Conservation (phyloP, 2,888 invertebrate genomes). For the Tenthredo distinguenda region DNA sequence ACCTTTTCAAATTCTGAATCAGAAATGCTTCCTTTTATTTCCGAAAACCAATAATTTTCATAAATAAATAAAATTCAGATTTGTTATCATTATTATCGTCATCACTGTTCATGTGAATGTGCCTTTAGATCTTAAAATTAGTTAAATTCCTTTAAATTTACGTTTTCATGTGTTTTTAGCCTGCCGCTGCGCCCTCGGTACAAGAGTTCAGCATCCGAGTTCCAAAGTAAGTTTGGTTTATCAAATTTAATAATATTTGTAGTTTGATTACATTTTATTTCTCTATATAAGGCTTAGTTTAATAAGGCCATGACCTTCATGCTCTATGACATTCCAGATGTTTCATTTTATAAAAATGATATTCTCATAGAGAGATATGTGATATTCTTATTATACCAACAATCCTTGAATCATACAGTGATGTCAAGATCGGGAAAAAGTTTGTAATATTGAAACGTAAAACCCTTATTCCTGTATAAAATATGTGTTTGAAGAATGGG, state of each 20-base stretch:
- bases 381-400: too few species aligned
- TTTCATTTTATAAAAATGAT: neutral
- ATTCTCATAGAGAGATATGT: too few species aligned
- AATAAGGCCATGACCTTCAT: neutral
- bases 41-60: too few species aligned
- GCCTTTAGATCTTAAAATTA: slow-evolving; percentile 56
- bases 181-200: slow-evolving; percentile 77
- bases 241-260: neutral
- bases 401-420: too few species aligned
- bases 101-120: slow-evolving; percentile 16
- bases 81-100: neutral
- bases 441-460: too few species aligned
- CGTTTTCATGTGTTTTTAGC: slow-evolving; percentile 32
- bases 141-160: slow-evolving; percentile 7
- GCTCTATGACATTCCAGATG: neutral
- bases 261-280: neutral
- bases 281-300: neutral
- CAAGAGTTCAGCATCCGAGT: slow-evolving; percentile 92
- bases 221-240: slow-evolving; percentile 83
- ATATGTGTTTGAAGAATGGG: too few species aligned
- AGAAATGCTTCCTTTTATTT: too few species aligned
- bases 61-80: too few species aligned
- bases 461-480: too few species aligned
- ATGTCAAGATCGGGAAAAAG: too few species aligned
- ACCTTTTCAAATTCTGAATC: neutral